A percentile compares a stretch with the other conserved stretches of the same genome.
These are phyloP conservation scores for Pandion haliaetus DNA, from an alignment of 2,113 vertebrate genomes.

Conservation along the genomic window DNA sequence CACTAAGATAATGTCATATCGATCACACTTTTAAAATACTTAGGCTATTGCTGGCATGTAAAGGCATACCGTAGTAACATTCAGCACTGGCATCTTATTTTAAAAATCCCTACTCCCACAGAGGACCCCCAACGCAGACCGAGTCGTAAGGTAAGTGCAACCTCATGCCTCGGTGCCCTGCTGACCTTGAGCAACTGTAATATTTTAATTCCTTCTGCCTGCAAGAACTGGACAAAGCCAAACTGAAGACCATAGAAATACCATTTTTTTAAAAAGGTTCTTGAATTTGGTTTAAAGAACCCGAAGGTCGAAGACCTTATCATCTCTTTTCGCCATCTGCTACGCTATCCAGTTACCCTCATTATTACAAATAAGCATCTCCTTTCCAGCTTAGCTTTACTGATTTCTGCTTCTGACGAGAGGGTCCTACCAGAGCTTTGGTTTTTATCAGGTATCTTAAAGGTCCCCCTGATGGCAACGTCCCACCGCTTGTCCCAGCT, in stretches of 20 bases:
- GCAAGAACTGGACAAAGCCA: not conserved
- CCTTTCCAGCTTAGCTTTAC: not conserved
- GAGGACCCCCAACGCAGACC: rapidly evolving
- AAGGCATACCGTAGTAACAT: not conserved
- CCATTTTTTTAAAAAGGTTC: not conserved
- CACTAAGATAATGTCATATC: rapidly evolving
- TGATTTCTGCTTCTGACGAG: not conserved
- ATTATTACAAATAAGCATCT: not conserved
- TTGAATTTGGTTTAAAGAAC: not conserved
- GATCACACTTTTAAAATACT: not conserved
- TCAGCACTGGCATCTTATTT: not conserved
- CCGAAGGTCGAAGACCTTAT: not conserved
- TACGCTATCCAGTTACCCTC: not conserved
- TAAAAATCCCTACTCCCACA: not conserved
- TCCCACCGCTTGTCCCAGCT: too few species aligned
- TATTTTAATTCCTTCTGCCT: not conserved
- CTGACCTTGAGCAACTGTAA: not conserved
- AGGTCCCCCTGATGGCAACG: not conserved
- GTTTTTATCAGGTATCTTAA: not conserved
- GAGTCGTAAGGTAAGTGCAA: not conserved
- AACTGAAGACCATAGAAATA: not conserved
- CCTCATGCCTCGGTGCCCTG: not conserved
- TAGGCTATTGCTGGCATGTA: not conserved
- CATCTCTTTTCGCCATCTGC: not conserved
- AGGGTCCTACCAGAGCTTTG: not conserved